Conservation (phyloP, 2,888 invertebrate genomes). For the Laspeyria flexula region DNA sequence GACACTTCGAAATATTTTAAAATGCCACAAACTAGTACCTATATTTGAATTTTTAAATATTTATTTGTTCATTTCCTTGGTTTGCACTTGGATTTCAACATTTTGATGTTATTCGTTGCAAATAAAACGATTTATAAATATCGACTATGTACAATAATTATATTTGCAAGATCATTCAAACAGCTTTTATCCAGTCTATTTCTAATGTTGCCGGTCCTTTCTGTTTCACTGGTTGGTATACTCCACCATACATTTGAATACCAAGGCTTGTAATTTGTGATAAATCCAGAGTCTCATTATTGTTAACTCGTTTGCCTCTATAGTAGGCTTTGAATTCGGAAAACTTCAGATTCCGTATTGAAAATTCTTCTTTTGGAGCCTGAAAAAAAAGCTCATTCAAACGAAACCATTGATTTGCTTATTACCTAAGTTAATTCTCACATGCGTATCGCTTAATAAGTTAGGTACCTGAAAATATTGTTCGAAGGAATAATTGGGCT, state of each 20-base stretch:
- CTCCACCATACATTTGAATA: conserved; percentile 88
- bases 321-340: conserved; percentile 87
- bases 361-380: conserved; percentile 84
- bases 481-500: conserved; percentile 87
- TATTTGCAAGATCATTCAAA: conserved; percentile 41
- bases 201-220: conserved; percentile 88
- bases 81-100: too few relatives aligned
- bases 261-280: conserved; percentile 87
- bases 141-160: not conserved
- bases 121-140: too few relatives aligned
- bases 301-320: conserved; percentile 84
- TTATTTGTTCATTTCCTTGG: too few relatives aligned
- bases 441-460: too few relatives aligned
- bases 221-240: conserved; percentile 87
- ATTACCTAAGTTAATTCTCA: too few relatives aligned
- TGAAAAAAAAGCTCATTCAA: conserved; percentile 52
- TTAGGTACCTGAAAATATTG: conserved; percentile 82
- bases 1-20: too few relatives aligned
- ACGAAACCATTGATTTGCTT: not conserved
- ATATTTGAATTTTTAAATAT: too few relatives aligned
- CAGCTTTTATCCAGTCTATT: conserved; percentile 86
- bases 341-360: conserved; percentile 81
- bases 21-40: too few relatives aligned
- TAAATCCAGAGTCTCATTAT: conserved; percentile 85
- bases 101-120: too few relatives aligned